Evolutionary conservation across 2,113 vertebrate genomes (phyloP).

Genomic region (Tympanuchus pallidicinctus): DNA sequence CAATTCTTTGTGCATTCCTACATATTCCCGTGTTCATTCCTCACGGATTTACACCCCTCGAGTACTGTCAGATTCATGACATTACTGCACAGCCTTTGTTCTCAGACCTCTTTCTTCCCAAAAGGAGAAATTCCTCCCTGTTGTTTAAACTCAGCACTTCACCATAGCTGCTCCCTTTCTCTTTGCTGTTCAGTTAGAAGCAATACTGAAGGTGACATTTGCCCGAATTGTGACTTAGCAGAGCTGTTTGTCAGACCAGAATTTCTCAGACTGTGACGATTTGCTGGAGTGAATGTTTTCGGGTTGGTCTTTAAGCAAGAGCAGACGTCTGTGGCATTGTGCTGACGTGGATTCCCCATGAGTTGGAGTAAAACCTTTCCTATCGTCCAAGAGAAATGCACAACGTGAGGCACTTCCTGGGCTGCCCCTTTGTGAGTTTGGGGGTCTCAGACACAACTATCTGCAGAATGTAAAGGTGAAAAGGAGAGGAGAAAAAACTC

Average conservation of each 20-base stretch:
- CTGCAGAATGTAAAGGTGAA: not conserved
- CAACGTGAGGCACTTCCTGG: not conserved
- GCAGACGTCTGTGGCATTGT: not conserved
- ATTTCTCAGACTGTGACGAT: not conserved
- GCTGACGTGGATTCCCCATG: constrained; percentile 2
- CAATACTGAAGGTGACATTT: constrained; percentile 27
- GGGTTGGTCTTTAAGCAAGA: not conserved
- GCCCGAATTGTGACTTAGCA: not conserved
- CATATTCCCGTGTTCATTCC: not conserved
- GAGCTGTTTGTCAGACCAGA: not conserved
- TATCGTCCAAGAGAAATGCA: not conserved
- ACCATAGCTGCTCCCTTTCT: not conserved
- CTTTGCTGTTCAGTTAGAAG: not conserved
- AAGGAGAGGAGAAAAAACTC: not conserved
- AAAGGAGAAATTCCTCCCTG: not conserved
- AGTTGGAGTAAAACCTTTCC: constrained; percentile 2
- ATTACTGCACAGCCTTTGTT: constrained; percentile 25
- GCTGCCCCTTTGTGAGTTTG: not conserved
- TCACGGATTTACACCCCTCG: not conserved
- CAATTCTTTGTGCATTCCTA: not conserved
- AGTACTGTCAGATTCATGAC: not conserved
- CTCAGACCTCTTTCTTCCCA: not conserved
- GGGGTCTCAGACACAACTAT: not conserved
- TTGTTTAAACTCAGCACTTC: not conserved
- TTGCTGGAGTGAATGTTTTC: not conserved